These are phyloP conservation scores for Maccullochella peelii DNA, from an alignment of 2,113 vertebrate genomes.

Conservation along the genomic window DNA sequence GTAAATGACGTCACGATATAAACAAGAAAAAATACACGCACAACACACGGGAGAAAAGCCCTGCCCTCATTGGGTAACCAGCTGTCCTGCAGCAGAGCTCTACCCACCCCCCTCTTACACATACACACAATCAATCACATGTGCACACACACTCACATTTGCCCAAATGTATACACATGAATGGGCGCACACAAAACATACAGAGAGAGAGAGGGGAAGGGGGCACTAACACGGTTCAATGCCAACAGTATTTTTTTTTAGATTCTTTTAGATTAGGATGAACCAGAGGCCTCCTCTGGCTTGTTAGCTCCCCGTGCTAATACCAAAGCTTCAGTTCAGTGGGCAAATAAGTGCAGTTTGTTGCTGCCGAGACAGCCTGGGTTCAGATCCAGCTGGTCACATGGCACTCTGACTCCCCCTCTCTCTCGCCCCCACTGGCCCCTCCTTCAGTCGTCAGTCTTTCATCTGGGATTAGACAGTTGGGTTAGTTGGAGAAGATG, in stretches of 20 bases:
- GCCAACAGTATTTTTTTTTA: constrained; percentile 69
- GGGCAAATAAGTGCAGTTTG: constrained; percentile 62
- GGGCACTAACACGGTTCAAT: constrained; percentile 73
- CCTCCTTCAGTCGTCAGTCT: constrained; percentile 47
- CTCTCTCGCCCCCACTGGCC: constrained; percentile 18
- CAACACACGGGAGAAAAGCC: constrained; percentile 76
- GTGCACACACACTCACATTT: constrained; percentile 43
- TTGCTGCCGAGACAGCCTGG: constrained; percentile 48
- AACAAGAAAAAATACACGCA: constrained; percentile 77
- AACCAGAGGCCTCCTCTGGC: constrained; percentile 58
- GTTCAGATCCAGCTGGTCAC: constrained; percentile 57
- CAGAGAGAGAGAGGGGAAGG: constrained; percentile 55
- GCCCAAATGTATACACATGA: constrained; percentile 51
- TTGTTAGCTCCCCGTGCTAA: constrained; percentile 78
- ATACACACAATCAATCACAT: constrained; percentile 37
- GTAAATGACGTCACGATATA: constrained; percentile 76
- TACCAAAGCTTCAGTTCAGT: constrained; percentile 62
- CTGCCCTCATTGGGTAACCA: constrained; percentile 78
- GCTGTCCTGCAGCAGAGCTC: constrained; percentile 87
- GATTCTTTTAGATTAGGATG: constrained; percentile 54
- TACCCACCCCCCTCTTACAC: constrained; percentile 67
- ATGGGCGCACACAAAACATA: constrained; percentile 47
- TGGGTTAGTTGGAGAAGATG: constrained; percentile 55
- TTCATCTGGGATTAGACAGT: constrained; percentile 56
- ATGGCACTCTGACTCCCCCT: constrained; percentile 38